Evolutionary conservation across 1,140 invertebrate genomes (phyloP).

Genomic region (Tetramorium simillimum): DNA sequence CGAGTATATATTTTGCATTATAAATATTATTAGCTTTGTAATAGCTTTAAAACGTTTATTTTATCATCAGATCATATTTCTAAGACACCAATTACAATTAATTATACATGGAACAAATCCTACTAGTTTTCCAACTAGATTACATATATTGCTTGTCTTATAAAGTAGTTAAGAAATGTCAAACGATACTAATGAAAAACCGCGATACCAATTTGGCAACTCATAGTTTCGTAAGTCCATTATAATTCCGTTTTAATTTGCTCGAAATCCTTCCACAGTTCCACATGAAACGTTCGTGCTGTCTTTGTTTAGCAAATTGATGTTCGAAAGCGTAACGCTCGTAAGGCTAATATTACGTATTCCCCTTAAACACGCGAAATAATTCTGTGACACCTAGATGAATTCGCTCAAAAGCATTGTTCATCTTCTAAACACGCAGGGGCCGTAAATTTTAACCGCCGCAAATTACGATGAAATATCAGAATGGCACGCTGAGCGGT

Average conservation of each 20-base stretch:
- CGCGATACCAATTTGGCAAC: background rate
- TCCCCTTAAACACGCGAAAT: slow-evolving; percentile 1
- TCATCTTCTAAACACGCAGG: background rate
- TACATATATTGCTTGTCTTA: background rate
- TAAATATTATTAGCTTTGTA: background rate
- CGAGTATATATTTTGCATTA: background rate
- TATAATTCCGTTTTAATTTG: slow-evolving; percentile 14
- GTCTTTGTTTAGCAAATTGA: slow-evolving; percentile 29
- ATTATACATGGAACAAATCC: background rate
- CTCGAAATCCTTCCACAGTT: background rate
- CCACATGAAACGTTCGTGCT: background rate
- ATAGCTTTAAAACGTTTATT: background rate
- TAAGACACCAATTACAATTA: background rate
- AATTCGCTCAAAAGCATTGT: slow-evolving; percentile 1
- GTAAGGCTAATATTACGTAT: background rate
- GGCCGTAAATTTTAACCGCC: slow-evolving; percentile 15
- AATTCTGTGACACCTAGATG: slow-evolving; percentile 23
- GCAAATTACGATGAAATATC: background rate
- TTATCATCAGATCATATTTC: background rate
- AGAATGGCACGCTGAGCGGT: background rate
- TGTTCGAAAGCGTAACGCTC: slow-evolving; percentile 26
- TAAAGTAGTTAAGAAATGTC: background rate
- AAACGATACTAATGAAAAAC: background rate
- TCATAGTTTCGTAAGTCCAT: slow-evolving; percentile 32
- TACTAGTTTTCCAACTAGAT: background rate